Percentiles rank a stretch among this genome's conserved stretches.
These are phyloP conservation scores for Rhabditophanes sp. DNA, from an alignment of 2,888 invertebrate species.

Conservation along the genomic window DNA sequence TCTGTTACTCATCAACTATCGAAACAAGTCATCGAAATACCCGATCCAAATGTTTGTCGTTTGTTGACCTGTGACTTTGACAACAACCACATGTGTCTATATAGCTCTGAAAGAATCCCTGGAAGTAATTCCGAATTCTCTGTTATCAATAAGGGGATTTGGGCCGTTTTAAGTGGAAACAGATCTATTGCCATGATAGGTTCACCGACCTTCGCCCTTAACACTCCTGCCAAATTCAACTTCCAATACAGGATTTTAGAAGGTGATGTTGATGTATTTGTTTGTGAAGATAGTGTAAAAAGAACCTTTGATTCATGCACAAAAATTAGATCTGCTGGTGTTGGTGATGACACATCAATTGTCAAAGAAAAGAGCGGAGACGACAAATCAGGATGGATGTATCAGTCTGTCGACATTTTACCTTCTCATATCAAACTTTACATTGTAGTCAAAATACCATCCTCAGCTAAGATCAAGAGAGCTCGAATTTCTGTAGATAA, in stretches of 20 bases:
- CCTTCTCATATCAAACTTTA: constrained; percentile 38
- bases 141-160: constrained; percentile 11
- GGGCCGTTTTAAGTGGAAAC: constrained; percentile 17
- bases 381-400: background rate
- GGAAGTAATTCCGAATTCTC: constrained; percentile 16
- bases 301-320: constrained; percentile 38
- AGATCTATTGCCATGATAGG: constrained; percentile 32
- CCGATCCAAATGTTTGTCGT: constrained; percentile 37
- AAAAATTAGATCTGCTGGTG: too few species aligned
- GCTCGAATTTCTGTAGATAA: constrained; percentile 20
- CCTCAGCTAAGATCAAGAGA: too few species aligned
- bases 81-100: constrained; percentile 28
- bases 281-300: constrained; percentile 38
- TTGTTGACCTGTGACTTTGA: constrained; percentile 35
- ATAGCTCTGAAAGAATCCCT: constrained; percentile 22
- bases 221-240: constrained; percentile 33
- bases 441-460: constrained; percentile 20
- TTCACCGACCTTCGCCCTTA: constrained; percentile 32
- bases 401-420: constrained; percentile 31
- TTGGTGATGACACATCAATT: constrained; percentile 2
- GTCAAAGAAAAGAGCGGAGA: constrained; percentile 1
- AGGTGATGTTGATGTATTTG: constrained; percentile 32
- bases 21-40: constrained; percentile 6
- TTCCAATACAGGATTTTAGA: constrained; percentile 27
- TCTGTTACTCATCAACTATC: too few species aligned